Evolutionary conservation across 2,113 vertebrate species (phyloP).

Genomic region (Plestiodon gilberti): DNA sequence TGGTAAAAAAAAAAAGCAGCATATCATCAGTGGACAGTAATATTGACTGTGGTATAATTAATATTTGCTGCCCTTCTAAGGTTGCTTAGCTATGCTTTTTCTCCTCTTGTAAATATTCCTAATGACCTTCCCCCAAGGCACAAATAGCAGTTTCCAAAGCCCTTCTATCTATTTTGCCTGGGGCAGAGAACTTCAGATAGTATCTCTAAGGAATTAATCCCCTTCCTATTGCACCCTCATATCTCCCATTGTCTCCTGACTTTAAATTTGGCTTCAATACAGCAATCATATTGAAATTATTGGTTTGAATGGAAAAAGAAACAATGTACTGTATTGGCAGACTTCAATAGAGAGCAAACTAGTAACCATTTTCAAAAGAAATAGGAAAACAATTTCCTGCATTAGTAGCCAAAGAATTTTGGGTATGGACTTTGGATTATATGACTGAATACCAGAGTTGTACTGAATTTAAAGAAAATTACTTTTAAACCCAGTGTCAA

Average conservation of each 20-base stretch:
- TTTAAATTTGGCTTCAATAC: not conserved
- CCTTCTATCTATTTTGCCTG: conserved; percentile 57
- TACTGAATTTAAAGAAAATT: not conserved
- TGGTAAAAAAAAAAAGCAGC: conserved; percentile 48
- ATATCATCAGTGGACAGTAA: conserved; percentile 67
- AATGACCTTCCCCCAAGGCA: conserved; percentile 52
- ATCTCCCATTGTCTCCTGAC: conserved; percentile 54
- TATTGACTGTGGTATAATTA: conserved; percentile 67
- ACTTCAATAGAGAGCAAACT: not conserved
- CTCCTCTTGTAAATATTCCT: conserved; percentile 65
- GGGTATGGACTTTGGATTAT: not conserved
- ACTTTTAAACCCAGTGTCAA: not conserved
- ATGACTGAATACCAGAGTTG: not conserved
- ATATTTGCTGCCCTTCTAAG: conserved; percentile 69
- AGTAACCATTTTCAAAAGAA: not conserved
- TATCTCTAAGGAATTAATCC: conserved; percentile 46
- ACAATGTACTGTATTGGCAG: not conserved
- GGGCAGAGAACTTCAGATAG: conserved; percentile 52
- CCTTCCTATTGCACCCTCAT: conserved; percentile 35
- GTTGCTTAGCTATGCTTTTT: conserved; percentile 65
- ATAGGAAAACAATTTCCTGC: not conserved
- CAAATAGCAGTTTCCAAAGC: conserved; percentile 67
- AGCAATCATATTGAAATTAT: not conserved
- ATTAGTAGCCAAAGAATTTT: not conserved
- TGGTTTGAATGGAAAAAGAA: not conserved